phyloP scores from a whole-genome alignment of 1,140 invertebrate genomes.

The Drosophila orosa region DNA sequence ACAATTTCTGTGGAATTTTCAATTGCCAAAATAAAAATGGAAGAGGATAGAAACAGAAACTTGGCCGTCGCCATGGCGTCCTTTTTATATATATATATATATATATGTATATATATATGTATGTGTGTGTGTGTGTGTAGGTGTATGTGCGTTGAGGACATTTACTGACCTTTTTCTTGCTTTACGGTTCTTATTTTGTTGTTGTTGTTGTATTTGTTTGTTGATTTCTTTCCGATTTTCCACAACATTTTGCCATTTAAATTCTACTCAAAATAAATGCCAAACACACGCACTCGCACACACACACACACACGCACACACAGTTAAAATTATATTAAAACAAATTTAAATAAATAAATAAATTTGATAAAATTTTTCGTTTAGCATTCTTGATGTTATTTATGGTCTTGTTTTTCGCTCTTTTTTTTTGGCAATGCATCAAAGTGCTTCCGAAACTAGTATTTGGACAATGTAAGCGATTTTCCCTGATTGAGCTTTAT shows the following conservation, averaged over 20 bases:
- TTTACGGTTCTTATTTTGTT: too few relatives aligned
- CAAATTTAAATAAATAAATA: slow-evolving; percentile 2
- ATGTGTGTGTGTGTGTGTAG: neutral
- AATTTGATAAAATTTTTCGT: neutral
- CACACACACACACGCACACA: neutral
- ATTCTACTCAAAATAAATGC: slow-evolving; percentile 50
- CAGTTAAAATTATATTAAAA: slow-evolving; percentile 51
- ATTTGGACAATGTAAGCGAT: slow-evolving; percentile 20
- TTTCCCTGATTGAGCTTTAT: slow-evolving; percentile 24
- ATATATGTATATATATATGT: neutral
- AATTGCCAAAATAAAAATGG: slow-evolving; percentile 27
- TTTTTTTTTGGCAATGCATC: slow-evolving; percentile 38
- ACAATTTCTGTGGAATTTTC: slow-evolving; percentile 47
- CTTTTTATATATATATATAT: slow-evolving; percentile 12
- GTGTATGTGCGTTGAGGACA: slow-evolving; percentile 19
- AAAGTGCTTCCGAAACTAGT: slow-evolving; percentile 14
- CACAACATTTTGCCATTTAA: slow-evolving; percentile 57
- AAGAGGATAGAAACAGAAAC: slow-evolving; percentile 26
- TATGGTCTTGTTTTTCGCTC: slow-evolving; percentile 32
- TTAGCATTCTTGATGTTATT: slow-evolving; percentile 35
- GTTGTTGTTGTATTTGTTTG: neutral
- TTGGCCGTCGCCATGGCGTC: slow-evolving; percentile 53
- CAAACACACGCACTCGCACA: neutral
- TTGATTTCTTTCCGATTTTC: slow-evolving; percentile 4
- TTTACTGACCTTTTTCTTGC: slow-evolving; percentile 25